Base-by-base conservation (phyloP, 2,797 vertebrate species). In the Semotilus atromaculatus region DNA sequence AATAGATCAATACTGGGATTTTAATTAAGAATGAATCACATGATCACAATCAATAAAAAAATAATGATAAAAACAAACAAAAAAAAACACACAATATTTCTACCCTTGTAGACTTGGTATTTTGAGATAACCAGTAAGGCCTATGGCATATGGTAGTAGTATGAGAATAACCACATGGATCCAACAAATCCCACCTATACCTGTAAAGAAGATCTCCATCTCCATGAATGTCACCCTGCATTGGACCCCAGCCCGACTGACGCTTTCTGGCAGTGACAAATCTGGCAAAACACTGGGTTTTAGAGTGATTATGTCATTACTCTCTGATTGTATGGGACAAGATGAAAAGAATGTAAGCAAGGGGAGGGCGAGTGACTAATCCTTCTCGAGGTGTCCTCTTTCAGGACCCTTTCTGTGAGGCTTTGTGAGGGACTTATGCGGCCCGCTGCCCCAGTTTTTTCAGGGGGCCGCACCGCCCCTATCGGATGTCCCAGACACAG, bases 401-500 rank as follows among this genome's bases (percentile, higher is more conserved):
- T 95, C 95, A 95, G 91, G 92, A 92, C 91, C 92, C 92, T 94
- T 94, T 94, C 92, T 94, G 92, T 93, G 88, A 91, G 93, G 93
- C 94, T 94, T 95, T 95, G 94, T 95, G 90, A 95, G 91, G 93
- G 94, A 92, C 93, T 95, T 94, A 94, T 91, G 91, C 92, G 90
- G 92, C 94, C 94, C 89, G 93, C 92, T 94, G 94, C 93, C 93
- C 93, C 90, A 89, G 88, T 93, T 94, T 92, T 93, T 87, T 71
- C 38, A 73, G 79, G 89, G 90, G 91, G 88, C 93, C 87, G 91
- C 92, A 92, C 92, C 91, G 91, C 94, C 92, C 93, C 94, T 94
- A 95, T 96, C 93, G 92, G 93, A 95, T 95, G 94, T 95, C 95
- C 93, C 93, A 95, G 95, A 95, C 95, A 93, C 92, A 92, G 94